A percentile compares a stretch with the other conserved stretches of the same genome.
Conservation (phyloP, 2,888 invertebrate genomes). For the Selenia dentaria region DNA sequence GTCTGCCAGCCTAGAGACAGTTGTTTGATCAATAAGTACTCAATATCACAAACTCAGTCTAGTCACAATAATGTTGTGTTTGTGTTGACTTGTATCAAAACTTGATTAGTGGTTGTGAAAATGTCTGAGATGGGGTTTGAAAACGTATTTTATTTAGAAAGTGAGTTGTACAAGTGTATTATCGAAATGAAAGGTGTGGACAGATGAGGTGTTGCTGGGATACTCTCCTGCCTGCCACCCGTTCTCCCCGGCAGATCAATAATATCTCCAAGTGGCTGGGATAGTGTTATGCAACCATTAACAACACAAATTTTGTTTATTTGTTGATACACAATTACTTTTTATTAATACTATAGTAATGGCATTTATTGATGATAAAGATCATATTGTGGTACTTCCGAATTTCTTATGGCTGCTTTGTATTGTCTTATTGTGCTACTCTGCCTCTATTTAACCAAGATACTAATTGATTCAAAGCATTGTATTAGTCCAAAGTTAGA, state of each 20-base stretch:
- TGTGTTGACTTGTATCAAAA: constrained; percentile 45
- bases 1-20: constrained; percentile 62
- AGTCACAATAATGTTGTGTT: constrained; percentile 55
- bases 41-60: constrained; percentile 53
- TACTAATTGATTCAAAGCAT: no score
- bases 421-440: no score
- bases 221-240: constrained; percentile 66
- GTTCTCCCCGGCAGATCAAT: constrained; percentile 73
- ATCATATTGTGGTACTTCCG: no score
- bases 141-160: constrained; percentile 81
- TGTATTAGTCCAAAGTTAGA: no score
- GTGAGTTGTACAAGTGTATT: constrained; percentile 66
- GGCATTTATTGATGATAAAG: no score
- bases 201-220: constrained; percentile 80
- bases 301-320: constrained; percentile 40
- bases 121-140: constrained; percentile 82
- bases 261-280: constrained; percentile 71
- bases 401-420: no score
- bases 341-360: not conserved
- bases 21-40: constrained; percentile 82
- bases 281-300: constrained; percentile 74
- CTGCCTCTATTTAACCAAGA: no score
- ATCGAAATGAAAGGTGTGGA: constrained; percentile 58
- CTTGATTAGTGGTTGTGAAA: constrained; percentile 46
- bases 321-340: constrained; percentile 20